Percentiles rank a stretch among this genome's conserved stretches.
Evolutionary conservation across 2,797 vertebrate species (phyloP).

Genomic region (Betta splendens): DNA sequence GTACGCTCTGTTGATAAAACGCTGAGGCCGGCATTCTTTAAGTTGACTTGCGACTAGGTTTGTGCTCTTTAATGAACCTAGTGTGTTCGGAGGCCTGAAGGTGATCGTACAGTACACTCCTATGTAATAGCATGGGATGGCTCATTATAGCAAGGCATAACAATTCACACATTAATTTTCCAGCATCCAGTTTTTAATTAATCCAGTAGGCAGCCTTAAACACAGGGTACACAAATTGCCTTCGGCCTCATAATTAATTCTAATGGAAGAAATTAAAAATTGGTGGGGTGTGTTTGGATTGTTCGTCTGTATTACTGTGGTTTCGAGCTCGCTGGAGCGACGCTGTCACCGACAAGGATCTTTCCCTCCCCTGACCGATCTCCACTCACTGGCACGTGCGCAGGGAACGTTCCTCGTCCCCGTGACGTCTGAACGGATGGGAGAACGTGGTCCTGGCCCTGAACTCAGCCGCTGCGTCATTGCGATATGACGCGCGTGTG

Average conservation of each 20-base stretch:
- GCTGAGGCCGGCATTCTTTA: constrained; percentile 71
- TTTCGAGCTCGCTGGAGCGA: constrained; percentile 81
- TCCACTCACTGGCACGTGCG: constrained; percentile 39
- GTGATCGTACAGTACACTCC: constrained; percentile 83
- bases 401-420: constrained; percentile 28
- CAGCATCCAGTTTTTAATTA: constrained; percentile 92
- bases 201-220: constrained; percentile 88
- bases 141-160: constrained; percentile 87
- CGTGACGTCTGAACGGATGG: constrained; percentile 21
- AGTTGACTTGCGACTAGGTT: constrained; percentile 77
- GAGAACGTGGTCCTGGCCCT: constrained; percentile 26
- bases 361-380: constrained; percentile 71
- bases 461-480: constrained; percentile 31
- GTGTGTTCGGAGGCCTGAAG: constrained; percentile 83
- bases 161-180: constrained; percentile 88
- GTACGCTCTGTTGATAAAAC: constrained; percentile 51
- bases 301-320: constrained; percentile 78
- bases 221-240: constrained; percentile 86
- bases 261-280: constrained; percentile 87
- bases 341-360: constrained; percentile 84
- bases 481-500: constrained; percentile 2
- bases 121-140: constrained; percentile 85
- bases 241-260: constrained; percentile 89
- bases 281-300: constrained; percentile 84
- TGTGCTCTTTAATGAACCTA: constrained; percentile 80